Conservation (phyloP, 2,113 vertebrate genomes). For the Proteles cristata region DNA sequence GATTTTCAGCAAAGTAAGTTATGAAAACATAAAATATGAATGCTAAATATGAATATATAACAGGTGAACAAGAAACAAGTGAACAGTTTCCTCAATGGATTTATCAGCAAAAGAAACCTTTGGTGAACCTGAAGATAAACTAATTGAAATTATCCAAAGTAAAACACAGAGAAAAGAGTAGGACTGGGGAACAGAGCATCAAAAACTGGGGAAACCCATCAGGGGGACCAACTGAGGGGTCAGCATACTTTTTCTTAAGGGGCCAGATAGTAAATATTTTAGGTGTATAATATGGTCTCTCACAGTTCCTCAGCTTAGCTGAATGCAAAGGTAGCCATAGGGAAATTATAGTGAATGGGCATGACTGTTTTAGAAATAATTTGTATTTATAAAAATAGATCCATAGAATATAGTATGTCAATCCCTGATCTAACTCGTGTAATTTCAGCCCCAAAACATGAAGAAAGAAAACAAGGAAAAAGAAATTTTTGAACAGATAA, state of each 20-base stretch:
- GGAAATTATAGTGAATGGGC: background rate
- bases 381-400: background rate
- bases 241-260: background rate
- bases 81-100: background rate
- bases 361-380: background rate
- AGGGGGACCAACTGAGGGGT: background rate
- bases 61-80: background rate
- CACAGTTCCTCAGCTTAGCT: background rate
- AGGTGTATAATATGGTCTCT: background rate
- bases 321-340: background rate
- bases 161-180: background rate
- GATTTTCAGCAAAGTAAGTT: conserved; percentile 8
- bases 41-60: background rate
- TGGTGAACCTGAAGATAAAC: background rate
- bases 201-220: background rate
- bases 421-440: background rate
- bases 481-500: conserved; percentile 31
- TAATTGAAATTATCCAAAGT: background rate
- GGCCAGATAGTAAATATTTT: background rate
- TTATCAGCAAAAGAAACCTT: conserved; percentile 4
- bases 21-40: conserved; percentile 26
- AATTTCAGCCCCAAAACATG: background rate
- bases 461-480: conserved; percentile 6
- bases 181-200: background rate
- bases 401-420: background rate